Evolutionary conservation across 2,888 invertebrate genomes (phyloP).

Genomic region (Sinhomidia bicolor): DNA sequence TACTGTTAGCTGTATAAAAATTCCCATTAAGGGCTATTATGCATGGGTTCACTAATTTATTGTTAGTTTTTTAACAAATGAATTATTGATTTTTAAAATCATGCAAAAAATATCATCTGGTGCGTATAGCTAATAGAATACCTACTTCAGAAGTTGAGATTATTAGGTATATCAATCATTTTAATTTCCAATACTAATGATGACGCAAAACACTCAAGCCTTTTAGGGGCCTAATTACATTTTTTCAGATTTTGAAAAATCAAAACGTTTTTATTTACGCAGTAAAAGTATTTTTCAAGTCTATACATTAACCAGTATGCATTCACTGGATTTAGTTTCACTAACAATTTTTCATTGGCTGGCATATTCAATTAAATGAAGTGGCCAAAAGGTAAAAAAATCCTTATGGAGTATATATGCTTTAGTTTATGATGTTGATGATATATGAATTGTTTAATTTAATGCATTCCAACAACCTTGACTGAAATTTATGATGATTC

Average conservation of each 20-base stretch:
- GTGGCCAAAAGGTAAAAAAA: background rate
- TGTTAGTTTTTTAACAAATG: background rate
- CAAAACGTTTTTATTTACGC: background rate
- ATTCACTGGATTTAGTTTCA: no score
- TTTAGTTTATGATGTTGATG: no score
- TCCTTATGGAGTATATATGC: background rate
- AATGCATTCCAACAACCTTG: slow-evolving; percentile 42
- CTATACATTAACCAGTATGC: background rate
- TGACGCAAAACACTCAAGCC: background rate
- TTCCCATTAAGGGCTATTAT: no score
- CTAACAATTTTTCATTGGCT: slow-evolving; percentile 2
- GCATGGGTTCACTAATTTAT: background rate
- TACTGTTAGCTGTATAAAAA: no score
- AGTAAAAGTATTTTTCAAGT: background rate
- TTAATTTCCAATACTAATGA: background rate
- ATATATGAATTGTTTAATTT: background rate
- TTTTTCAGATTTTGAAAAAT: slow-evolving; percentile 13
- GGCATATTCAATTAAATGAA: background rate
- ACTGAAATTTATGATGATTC: slow-evolving; percentile 43
- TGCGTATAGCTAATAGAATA: no score
- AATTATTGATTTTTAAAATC: background rate
- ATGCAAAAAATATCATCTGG: background rate
- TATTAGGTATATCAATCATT: background rate
- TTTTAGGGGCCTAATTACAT: background rate
- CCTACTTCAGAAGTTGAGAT: background rate